These are phyloP conservation scores for Hemiprocne comata DNA, from an alignment of 2,113 vertebrate species.

Conservation along the genomic window DNA sequence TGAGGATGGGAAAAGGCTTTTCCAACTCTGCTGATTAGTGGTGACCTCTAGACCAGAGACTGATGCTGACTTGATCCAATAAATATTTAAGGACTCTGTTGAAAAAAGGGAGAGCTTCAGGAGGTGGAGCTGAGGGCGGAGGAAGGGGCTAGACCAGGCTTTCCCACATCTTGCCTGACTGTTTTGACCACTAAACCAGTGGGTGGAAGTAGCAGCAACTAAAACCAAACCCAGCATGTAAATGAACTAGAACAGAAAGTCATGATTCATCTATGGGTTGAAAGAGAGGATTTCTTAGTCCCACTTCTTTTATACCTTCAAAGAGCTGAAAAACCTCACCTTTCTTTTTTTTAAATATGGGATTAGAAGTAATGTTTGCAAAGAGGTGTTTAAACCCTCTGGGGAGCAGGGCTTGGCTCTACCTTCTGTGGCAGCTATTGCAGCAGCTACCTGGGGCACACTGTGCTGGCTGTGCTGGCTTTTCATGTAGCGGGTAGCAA, in stretches of 20 bases:
- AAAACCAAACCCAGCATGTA: neutral
- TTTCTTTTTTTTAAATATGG: neutral
- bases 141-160: neutral
- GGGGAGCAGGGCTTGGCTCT: neutral
- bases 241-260: constrained; percentile 24
- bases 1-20: neutral
- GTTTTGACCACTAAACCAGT: neutral
- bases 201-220: neutral
- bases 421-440: neutral
- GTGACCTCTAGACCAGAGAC: neutral
- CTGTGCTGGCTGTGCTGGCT: neutral
- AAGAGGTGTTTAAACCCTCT: neutral
- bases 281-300: neutral
- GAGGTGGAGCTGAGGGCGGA: neutral
- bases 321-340: neutral
- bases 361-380: neutral
- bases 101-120: neutral
- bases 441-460: neutral
- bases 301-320: neutral
- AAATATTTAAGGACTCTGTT: neutral
- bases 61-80: neutral
- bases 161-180: neutral
- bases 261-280: neutral
- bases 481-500: neutral
- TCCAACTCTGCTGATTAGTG: neutral